Conservation (phyloP, 1,140 invertebrate genomes). For the Glossosoma conforme region DNA sequence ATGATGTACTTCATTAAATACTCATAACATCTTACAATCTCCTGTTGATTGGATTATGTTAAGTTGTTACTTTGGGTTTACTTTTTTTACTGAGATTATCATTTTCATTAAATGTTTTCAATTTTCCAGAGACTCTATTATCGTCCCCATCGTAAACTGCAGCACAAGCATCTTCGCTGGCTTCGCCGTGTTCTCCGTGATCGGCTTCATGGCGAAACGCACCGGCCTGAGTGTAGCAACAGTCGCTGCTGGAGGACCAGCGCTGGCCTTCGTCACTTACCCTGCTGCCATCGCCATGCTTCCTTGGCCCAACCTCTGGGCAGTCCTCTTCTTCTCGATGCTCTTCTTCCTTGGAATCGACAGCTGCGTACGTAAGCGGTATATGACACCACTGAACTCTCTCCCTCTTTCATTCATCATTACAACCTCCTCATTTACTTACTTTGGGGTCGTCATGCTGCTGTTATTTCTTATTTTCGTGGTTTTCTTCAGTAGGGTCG, state of each 20-base stretch:
- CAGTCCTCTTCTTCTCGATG: slow-evolving; percentile 90
- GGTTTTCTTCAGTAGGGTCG: slow-evolving; percentile 87
- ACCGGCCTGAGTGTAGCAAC: slow-evolving; percentile 75
- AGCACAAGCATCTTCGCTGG: slow-evolving; percentile 89
- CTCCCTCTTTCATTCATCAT: too few species aligned
- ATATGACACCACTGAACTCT: too few species aligned
- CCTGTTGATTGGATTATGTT: too few species aligned
- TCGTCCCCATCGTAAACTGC: slow-evolving; percentile 73
- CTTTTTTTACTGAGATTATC: too few species aligned
- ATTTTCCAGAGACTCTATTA: slow-evolving; percentile 62
- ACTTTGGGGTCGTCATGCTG: too few species aligned
- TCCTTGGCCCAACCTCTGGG: slow-evolving; percentile 84
- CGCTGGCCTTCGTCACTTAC: slow-evolving; percentile 88
- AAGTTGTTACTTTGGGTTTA: too few species aligned
- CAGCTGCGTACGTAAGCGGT: slow-evolving; percentile 66
- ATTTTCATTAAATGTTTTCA: background rate
- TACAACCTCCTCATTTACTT: too few species aligned
- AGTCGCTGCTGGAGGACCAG: slow-evolving; percentile 87
- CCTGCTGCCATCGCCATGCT: slow-evolving; percentile 85
- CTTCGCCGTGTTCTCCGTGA: slow-evolving; percentile 89
- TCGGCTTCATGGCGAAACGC: slow-evolving; percentile 82
- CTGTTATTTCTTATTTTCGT: too few species aligned
- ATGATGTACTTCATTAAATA: too few species aligned
- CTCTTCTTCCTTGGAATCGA: slow-evolving; percentile 88
- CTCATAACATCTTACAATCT: too few species aligned